A percentile compares a stretch with the other conserved stretches of the same genome.
Conservation (phyloP, 2,113 vertebrate genomes). For the Podilymbus podiceps region DNA sequence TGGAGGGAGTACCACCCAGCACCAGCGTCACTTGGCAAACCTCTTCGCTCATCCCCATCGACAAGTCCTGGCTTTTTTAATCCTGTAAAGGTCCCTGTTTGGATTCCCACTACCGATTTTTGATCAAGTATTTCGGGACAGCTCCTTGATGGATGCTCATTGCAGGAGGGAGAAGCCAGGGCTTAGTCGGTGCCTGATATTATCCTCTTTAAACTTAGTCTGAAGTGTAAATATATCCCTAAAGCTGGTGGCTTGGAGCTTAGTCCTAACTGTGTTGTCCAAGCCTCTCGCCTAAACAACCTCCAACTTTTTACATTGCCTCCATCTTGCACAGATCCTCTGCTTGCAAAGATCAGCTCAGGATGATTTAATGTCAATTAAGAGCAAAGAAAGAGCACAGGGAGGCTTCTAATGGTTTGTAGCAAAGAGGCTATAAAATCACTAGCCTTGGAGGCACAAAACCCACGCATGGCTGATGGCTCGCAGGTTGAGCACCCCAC, state of each 20-base stretch:
- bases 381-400: background rate
- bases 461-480: fast-evolving
- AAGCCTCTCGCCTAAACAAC: background rate
- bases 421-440: background rate
- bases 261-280: fast-evolving
- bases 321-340: background rate
- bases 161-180: background rate
- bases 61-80: background rate
- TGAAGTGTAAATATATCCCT: background rate
- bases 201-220: background rate
- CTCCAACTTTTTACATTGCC: fast-evolving
- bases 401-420: background rate
- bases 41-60: background rate
- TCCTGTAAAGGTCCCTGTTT: background rate
- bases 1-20: fast-evolving
- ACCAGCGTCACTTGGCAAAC: background rate
- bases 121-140: background rate
- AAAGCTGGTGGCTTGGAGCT: background rate
- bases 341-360: background rate
- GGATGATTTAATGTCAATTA: background rate
- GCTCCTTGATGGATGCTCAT: background rate
- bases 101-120: background rate
- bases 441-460: background rate
- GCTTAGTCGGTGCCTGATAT: background rate
- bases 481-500: background rate